Base-by-base conservation (phyloP, 2,797 vertebrate species). In the Rousettus madagascariensis region DNA sequence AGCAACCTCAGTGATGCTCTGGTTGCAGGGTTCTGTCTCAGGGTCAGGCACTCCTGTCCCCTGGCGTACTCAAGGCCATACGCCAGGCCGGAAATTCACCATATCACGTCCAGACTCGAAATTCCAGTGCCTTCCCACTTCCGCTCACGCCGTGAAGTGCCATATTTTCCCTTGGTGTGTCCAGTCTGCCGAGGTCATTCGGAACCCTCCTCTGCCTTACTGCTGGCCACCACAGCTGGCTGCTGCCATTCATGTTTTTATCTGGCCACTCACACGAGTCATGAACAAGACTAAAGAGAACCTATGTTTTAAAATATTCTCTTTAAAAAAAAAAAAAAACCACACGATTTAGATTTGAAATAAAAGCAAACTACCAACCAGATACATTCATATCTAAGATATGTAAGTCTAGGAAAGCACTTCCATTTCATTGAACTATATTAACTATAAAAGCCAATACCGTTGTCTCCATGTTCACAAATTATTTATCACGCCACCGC, bases 291-390 rank as follows among this genome's bases (percentile, higher is more conserved):
- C 66, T 22, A n/a, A 75, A 75, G 10, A 74, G 68, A 74, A 72
- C 15, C 22, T 53, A 0, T 20, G 28, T 36, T 93, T 93, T n/a
- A 66, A 77, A 89, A 61, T 46, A 82, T 11, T 82, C 75, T 94
- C 46, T 90, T 90, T 66, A 80, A 78, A 69, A 65, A 57, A 95
- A 61, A 95, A 61, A 78, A 65, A n/a, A n/a, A n/a, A n/a, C n/a
- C n/a, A 46, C 46, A 46, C 4, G 46, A 92, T 63, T 85, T 71
- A 78, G 30, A 77, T 83, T 74, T 69, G 72, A 90, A 86, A 91
- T 46, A 49, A 8, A 13, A 55, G 79, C 30, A 86, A 88, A 82
- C 28, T 33, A 80, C 41, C 69, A 78, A 8, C 38, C n/a, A 87
- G 26, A 55, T 13, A 30, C 22, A 69, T 69, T 84, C 61, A 49